phyloP scores from a whole-genome alignment of 2,888 invertebrate genomes.

The Drosophila prostipennis region DNA sequence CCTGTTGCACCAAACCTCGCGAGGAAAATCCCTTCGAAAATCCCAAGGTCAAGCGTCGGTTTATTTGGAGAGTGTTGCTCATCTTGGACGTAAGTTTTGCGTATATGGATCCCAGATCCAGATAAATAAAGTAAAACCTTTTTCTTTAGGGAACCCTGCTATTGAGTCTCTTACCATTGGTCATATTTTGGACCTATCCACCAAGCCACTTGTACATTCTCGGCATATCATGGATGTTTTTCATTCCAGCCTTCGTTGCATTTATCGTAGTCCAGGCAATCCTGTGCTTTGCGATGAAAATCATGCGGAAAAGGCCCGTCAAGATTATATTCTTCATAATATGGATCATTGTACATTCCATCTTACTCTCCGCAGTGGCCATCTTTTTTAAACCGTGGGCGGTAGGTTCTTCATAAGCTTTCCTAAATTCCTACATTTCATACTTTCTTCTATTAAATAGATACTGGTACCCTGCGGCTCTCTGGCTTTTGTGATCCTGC shows the following conservation, averaged over 20 bases:
- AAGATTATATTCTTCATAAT: neutral
- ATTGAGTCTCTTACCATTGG: neutral
- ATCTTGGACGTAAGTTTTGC: neutral
- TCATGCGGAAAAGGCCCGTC: neutral
- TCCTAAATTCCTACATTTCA: neutral
- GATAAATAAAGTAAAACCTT: neutral
- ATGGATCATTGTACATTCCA: neutral
- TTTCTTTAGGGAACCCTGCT: neutral
- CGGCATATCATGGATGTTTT: neutral
- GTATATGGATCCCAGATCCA: neutral
- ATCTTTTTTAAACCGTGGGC: neutral
- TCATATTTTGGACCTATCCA: neutral
- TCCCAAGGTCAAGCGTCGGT: neutral
- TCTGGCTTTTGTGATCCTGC: neutral
- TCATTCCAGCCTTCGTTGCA: neutral
- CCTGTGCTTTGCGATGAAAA: neutral
- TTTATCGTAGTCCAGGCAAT: neutral
- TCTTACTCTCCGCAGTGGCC: neutral
- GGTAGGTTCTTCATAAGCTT: neutral
- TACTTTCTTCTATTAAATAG: neutral
- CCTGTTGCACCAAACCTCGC: neutral
- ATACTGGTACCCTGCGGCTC: neutral
- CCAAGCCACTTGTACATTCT: neutral
- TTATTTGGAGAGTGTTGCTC: neutral
- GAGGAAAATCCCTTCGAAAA: neutral